Evolutionary conservation across 2,797 vertebrate species (phyloP).

Genomic region (Borostomias antarcticus): DNA sequence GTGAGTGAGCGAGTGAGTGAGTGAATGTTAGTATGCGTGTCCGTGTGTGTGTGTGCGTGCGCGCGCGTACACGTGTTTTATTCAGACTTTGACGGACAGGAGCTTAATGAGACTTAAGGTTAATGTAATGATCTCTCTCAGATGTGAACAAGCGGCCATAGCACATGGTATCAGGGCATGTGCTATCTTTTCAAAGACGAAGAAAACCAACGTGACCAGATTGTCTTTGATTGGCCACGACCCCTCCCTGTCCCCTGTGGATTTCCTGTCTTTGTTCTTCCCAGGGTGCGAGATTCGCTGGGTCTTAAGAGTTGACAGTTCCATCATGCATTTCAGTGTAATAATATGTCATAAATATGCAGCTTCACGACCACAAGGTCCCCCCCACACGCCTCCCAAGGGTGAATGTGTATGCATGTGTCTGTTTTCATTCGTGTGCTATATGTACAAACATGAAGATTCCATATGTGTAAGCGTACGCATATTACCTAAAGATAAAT

Average conservation of each 20-base stretch:
- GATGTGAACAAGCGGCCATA: not conserved
- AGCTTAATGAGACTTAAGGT: not conserved
- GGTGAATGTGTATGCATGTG: constrained; percentile 23
- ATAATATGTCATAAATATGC: constrained; percentile 73
- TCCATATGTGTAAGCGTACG: no score
- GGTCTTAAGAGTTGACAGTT: constrained; percentile 52
- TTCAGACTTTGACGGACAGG: no score
- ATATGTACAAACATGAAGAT: not conserved
- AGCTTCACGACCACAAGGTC: constrained; percentile 51
- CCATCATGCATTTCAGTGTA: constrained; percentile 43
- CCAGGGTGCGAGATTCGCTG: constrained; percentile 39
- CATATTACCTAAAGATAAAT: no score
- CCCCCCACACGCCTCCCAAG: constrained; percentile 13
- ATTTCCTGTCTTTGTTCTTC: not conserved
- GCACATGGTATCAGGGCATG: not conserved
- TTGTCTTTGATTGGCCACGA: constrained; percentile 48
- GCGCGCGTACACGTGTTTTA: no score
- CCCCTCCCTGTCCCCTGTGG: constrained; percentile 22
- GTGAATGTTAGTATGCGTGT: not conserved
- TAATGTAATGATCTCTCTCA: constrained; percentile 14
- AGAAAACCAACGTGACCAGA: constrained; percentile 35
- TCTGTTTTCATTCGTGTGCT: constrained; percentile 5
- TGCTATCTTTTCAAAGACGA: constrained; percentile 7
- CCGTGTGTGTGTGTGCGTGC: no score
- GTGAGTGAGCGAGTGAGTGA: not conserved